Evolutionary conservation across 2,797 vertebrate species (phyloP).

Genomic region (Sebastes baramenuke): DNA sequence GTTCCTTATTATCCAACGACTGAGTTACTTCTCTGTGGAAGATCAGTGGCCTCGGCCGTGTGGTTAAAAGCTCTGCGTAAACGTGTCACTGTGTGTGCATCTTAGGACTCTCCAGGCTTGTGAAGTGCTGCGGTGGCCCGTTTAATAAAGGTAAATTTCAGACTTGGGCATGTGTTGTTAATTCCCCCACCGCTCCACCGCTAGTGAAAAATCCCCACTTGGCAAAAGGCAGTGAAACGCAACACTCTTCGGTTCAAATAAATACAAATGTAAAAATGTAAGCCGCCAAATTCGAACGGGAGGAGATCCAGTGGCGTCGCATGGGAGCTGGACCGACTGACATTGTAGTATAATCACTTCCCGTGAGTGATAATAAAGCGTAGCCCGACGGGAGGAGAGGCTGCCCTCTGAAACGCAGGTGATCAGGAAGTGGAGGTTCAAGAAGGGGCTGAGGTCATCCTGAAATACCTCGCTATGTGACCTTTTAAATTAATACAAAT

Average conservation of each 20-base stretch:
- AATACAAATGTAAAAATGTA: slow-evolving; percentile 65
- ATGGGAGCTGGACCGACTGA: slow-evolving; percentile 28
- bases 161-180: slow-evolving; percentile 72
- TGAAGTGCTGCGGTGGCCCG: slow-evolving; percentile 58
- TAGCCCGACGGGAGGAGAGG: slow-evolving; percentile 16
- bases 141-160: slow-evolving; percentile 74
- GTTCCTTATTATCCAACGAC: slow-evolving; percentile 23
- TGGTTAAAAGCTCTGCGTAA: slow-evolving; percentile 45
- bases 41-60: slow-evolving; percentile 25
- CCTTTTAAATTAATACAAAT: slow-evolving; percentile 53
- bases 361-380: slow-evolving; percentile 51
- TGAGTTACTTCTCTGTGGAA: slow-evolving; percentile 29
- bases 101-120: slow-evolving; percentile 43
- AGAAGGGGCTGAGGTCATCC: slow-evolving; percentile 6
- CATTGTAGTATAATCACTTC: slow-evolving; percentile 67
- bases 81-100: slow-evolving; percentile 58
- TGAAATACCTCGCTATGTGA: slow-evolving; percentile 40
- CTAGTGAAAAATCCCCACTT: slow-evolving; percentile 65
- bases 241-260: slow-evolving; percentile 73
- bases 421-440: slow-evolving; percentile 43
- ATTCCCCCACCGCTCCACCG: slow-evolving; percentile 45
- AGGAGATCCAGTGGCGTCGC: slow-evolving; percentile 29
- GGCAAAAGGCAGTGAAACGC: slow-evolving; percentile 69
- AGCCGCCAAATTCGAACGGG: slow-evolving; percentile 46
- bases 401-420: slow-evolving; percentile 31